phyloP scores from a whole-genome alignment of 1,140 invertebrate genomes.

The Armadillidium nasatum region DNA sequence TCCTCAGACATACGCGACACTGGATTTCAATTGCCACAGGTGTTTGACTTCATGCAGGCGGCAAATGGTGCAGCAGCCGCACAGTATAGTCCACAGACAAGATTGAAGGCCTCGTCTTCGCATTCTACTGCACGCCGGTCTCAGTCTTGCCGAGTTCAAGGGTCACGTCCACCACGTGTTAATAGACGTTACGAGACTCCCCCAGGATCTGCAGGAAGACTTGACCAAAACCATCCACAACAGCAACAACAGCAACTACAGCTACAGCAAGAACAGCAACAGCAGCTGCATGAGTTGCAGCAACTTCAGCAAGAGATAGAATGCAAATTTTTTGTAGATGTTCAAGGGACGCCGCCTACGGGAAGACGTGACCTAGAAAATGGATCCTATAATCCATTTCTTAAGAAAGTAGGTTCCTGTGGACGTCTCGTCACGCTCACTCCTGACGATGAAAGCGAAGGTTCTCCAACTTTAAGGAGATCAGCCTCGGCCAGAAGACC shows the following conservation, averaged over 20 bases:
- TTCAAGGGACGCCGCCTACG: constrained; percentile 15
- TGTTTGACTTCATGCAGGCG: constrained; percentile 33
- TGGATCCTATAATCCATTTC: constrained; percentile 42
- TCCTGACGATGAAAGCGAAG: constrained; percentile 33
- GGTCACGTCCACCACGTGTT: constrained; percentile 37
- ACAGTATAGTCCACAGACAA: constrained; percentile 32
- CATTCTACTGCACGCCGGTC: constrained; percentile 38
- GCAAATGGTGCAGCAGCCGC: constrained; percentile 9
- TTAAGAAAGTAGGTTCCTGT: constrained; percentile 43
- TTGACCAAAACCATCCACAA: constrained; percentile 4
- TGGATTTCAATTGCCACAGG: constrained; percentile 22
- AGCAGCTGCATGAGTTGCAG: no score
- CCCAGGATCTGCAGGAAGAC: constrained; percentile 27
- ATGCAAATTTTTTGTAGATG: not conserved
- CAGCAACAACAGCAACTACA: no score
- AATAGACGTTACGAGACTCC: constrained; percentile 12
- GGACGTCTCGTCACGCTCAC: constrained; percentile 39
- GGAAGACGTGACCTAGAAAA: constrained; percentile 26
- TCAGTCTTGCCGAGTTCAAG: constrained; percentile 44
- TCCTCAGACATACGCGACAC: constrained; percentile 33
- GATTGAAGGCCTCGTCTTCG: constrained; percentile 39
- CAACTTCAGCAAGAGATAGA: not conserved
- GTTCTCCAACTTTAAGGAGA: constrained; percentile 37
- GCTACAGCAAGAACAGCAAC: no score
- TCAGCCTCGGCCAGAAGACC: constrained; percentile 42